These are phyloP conservation scores for Chloromyia formosa DNA, from an alignment of 2,888 invertebrate species.

Conservation along the genomic window DNA sequence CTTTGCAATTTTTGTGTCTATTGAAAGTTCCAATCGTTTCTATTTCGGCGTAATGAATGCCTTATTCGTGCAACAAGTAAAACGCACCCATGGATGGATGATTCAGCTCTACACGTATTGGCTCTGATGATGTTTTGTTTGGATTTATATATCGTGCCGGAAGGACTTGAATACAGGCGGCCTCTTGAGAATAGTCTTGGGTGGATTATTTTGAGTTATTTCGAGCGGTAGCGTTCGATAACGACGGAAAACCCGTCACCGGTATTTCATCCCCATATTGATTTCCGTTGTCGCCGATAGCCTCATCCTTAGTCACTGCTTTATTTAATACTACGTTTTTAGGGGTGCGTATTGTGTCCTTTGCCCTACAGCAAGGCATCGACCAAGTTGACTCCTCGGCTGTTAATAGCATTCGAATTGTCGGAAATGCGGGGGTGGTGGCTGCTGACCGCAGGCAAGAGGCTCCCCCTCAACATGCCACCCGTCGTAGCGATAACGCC, in stretches of 20 bases:
- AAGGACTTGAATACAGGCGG: too few species aligned
- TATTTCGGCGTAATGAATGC: neutral
- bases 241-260: neutral
- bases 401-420: neutral
- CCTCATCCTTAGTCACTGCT: neutral
- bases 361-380: neutral
- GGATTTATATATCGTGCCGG: too few species aligned
- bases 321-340: too few species aligned
- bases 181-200: neutral
- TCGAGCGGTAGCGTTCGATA: conserved; percentile 3
- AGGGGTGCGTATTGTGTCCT: too few species aligned
- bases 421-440: neutral
- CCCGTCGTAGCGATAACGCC: neutral
- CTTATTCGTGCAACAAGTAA: conserved; percentile 31
- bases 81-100: conserved; percentile 7
- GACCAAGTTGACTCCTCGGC: neutral
- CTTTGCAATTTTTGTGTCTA: neutral
- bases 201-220: neutral
- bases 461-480: neutral
- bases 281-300: conserved; percentile 29
- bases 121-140: neutral
- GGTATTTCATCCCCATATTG: conserved; percentile 2
- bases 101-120: conserved; percentile 15
- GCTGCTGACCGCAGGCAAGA: neutral
- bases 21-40: conserved; percentile 8